These are phyloP conservation scores for Xiphydria camelus DNA, from an alignment of 2,888 invertebrate genomes.

Conservation along the genomic window DNA sequence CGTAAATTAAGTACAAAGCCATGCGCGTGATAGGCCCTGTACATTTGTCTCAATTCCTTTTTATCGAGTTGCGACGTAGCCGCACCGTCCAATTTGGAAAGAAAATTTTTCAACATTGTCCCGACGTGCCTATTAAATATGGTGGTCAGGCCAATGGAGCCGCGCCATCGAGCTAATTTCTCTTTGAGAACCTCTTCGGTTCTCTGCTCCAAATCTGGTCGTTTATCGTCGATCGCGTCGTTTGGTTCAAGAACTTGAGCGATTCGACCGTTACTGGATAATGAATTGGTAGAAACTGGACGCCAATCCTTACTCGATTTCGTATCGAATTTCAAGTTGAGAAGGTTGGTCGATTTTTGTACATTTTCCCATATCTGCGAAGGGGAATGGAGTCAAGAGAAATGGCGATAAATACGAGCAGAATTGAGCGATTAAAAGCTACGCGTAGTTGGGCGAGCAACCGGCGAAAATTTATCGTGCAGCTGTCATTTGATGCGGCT, in stretches of 20 bases:
- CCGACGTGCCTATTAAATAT: conserved; percentile 50
- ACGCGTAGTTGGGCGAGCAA: too few relatives aligned
- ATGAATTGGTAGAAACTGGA: conserved; percentile 28
- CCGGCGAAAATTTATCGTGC: too few relatives aligned
- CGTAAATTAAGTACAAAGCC: conserved; percentile 50
- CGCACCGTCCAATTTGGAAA: conserved; percentile 32
- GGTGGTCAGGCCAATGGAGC: conserved; percentile 41
- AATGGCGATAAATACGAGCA: too few relatives aligned
- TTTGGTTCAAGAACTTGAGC: conserved; percentile 41
- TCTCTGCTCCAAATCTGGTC: conserved; percentile 18
- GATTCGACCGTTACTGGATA: conserved; percentile 27
- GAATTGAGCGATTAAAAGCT: too few relatives aligned
- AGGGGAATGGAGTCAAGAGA: too few relatives aligned
- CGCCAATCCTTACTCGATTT: conserved; percentile 49
- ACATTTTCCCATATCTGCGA: conserved; percentile 52
- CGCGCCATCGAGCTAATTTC: conserved; percentile 44
- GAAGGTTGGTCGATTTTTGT: conserved; percentile 41
- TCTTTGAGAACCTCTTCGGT: conserved; percentile 45
- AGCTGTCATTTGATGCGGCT: too few relatives aligned
- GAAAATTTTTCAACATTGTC: conserved; percentile 38
- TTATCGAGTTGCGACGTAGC: conserved; percentile 40
- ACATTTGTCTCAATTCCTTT: conserved; percentile 45
- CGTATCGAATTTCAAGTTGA: conserved; percentile 44
- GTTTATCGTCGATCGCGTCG: conserved; percentile 19
- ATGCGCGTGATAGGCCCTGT: conserved; percentile 50